A percentile compares a stretch with the other conserved stretches of the same genome.
These are phyloP conservation scores for Scaptomyza cyrtandrae DNA, from an alignment of 2,888 invertebrate species.

Conservation along the genomic window DNA sequence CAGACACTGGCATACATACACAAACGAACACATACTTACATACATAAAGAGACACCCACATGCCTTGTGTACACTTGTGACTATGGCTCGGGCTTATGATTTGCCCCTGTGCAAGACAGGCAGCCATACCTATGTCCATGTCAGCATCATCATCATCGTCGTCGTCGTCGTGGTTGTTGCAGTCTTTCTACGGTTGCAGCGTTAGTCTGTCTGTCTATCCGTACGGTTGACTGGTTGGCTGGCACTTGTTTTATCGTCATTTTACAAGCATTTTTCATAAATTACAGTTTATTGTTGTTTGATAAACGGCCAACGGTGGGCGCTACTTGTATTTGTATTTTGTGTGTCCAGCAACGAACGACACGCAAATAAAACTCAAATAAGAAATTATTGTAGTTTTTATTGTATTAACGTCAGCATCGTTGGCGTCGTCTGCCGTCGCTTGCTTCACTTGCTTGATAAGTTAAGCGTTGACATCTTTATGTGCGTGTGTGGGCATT, in stretches of 20 bases:
- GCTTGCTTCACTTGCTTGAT: conserved; percentile 60
- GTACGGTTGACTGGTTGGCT: conserved; percentile 11
- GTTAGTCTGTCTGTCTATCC: conserved; percentile 27
- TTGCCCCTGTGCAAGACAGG: conserved; percentile 62
- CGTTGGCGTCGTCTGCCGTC: conserved; percentile 50
- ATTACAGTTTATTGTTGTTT: conserved; percentile 83
- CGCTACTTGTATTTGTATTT: conserved; percentile 73
- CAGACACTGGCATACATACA: conserved; percentile 7
- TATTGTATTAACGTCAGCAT: conserved; percentile 68
- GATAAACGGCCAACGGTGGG: conserved; percentile 80
- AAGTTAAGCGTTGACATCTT: conserved; percentile 78
- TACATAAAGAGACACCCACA: conserved; percentile 45
- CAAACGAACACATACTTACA: conserved; percentile 17
- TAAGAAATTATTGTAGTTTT: conserved; percentile 74
- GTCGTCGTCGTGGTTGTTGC: conserved; percentile 30
- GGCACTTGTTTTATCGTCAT: conserved; percentile 78
- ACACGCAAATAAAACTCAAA: conserved; percentile 74
- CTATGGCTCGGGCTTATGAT: conserved; percentile 39
- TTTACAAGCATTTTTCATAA: conserved; percentile 82
- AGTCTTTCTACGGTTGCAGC: conserved; percentile 29
- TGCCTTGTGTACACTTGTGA: conserved; percentile 42
- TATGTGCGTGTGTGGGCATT: conserved; percentile 77
- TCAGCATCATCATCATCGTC: conserved; percentile 63
- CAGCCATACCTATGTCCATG: conserved; percentile 71
- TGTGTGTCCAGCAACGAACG: conserved; percentile 65